Base-by-base conservation (phyloP, 2,888 invertebrate species). In the Tachina grossa region DNA sequence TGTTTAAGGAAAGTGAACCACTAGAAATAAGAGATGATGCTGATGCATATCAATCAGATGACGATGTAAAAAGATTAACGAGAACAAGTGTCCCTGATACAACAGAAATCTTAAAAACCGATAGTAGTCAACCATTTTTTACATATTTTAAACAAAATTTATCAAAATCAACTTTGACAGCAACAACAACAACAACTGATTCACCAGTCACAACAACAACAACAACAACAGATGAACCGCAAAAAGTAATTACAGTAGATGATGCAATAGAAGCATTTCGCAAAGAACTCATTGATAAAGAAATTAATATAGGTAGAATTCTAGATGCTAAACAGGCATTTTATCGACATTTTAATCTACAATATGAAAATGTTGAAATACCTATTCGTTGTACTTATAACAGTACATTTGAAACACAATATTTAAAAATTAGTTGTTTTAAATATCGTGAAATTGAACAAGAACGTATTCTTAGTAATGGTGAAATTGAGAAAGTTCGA, bases 401-500 rank as follows among this genome's bases (percentile, higher is more conserved):
- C 8, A 49, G 75, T 68, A 43, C 3, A 63, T 74, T 63, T 11
- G 49, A 59, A 31, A 76, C 39, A 61, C 53, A 55, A 47, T 9
- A 47, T 13, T 31, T 61, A 31, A 51, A 68, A 53, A 69, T 57
- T 43, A 59, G 8, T 22, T 81, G 53, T 51, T 81, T 72, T 72
- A 11, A 71, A 63, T 66, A 66, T 19, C 47, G 53, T 39, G 55
- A 76, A 75, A n/a, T 61, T 41, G 61, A 69, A 59, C 45, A 61
- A 31, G 45, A 65, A 39, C 19, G 63, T 59, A 51, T 65, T 16
- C 53, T 49, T 31, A 55, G 69, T n/a, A 71, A 79, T 39, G 39
- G 51, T 63, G 53, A 55, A 55, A 72, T 79, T 79, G 63, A 63
- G 10, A 71, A 65, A 55, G 71, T 71, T 61, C 51, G 43, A 9